Evolutionary conservation across 92 coral and sea anemone genomes (phyloP).

Genomic region (Porites evermanni): DNA sequence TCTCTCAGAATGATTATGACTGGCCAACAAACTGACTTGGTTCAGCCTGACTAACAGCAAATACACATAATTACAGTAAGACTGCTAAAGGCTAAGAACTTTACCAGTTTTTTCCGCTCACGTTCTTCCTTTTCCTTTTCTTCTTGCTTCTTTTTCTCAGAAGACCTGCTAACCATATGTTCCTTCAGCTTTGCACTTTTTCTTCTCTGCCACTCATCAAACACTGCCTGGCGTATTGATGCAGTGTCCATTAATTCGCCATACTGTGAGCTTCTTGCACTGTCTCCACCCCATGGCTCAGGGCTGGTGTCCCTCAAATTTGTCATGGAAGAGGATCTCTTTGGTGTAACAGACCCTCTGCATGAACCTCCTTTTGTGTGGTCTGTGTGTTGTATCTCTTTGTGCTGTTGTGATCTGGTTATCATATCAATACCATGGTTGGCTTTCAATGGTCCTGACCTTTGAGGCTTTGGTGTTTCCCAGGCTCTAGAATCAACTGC

Average conservation of each 20-base stretch:
- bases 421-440: constrained; percentile 70
- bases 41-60: too few relatives aligned
- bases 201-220: constrained; percentile 80
- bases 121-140: constrained; percentile 73
- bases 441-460: constrained; percentile 77
- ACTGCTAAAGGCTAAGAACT: not conserved
- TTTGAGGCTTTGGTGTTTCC: constrained; percentile 49
- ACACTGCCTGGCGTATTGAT: constrained; percentile 84
- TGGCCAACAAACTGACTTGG: too few relatives aligned
- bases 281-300: constrained; percentile 39
- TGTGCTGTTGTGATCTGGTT: constrained; percentile 77
- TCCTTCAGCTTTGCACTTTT: constrained; percentile 77
- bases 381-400: constrained; percentile 38
- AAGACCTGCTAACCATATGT: constrained; percentile 66
- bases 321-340: constrained; percentile 77
- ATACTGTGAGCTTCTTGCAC: constrained; percentile 59
- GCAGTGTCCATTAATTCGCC: constrained; percentile 71
- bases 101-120: constrained; percentile 63
- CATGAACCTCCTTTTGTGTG: constrained; percentile 30
- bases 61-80: too few relatives aligned
- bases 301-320: constrained; percentile 69
- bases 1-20: too few relatives aligned
- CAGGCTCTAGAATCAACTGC: constrained; percentile 18
- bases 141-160: constrained; percentile 76
- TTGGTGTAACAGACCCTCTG: constrained; percentile 53